These are phyloP conservation scores for Automeris io DNA, from an alignment of 2,888 invertebrate genomes.

Conservation along the genomic window DNA sequence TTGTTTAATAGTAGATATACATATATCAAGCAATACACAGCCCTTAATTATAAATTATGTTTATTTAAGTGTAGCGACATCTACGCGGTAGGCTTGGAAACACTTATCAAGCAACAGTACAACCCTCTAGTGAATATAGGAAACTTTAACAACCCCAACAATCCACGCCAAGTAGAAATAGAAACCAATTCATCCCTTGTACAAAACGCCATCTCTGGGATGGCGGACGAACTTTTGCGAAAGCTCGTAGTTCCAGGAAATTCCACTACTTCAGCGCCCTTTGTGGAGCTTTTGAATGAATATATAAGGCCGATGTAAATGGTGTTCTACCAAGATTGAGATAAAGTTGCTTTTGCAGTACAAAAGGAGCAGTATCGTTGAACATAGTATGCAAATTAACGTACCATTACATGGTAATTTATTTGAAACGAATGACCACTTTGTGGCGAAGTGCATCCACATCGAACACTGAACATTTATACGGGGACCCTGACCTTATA, in stretches of 20 bases:
- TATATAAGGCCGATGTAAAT: conserved; percentile 22
- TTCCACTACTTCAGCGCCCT: conserved; percentile 44
- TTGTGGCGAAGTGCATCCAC: conserved; percentile 70
- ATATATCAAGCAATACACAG: background rate
- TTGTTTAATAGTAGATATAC: too few species aligned
- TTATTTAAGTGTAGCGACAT: conserved; percentile 40
- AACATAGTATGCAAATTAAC: conserved; percentile 74
- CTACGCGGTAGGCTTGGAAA: conserved; percentile 24
- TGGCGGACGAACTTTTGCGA: conserved; percentile 50
- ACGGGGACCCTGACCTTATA: conserved; percentile 76
- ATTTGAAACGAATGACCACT: conserved; percentile 78
- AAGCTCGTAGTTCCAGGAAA: conserved; percentile 52
- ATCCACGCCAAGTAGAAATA: conserved; percentile 23
- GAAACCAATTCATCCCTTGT: conserved; percentile 28
- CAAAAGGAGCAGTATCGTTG: conserved; percentile 28
- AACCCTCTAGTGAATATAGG: conserved; percentile 24
- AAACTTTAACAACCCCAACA: conserved; percentile 36
- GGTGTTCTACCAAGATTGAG: conserved; percentile 19
- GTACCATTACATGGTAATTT: conserved; percentile 76
- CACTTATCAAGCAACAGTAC: conserved; percentile 15
- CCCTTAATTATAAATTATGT: too few species aligned
- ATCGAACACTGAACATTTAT: conserved; percentile 66
- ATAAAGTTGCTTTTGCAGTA: conserved; percentile 43
- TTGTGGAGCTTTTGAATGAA: conserved; percentile 66
- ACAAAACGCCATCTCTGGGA: conserved; percentile 60